phyloP scores from a whole-genome alignment of 2,113 vertebrate species.

The Petrocephalus microphthalmus region DNA sequence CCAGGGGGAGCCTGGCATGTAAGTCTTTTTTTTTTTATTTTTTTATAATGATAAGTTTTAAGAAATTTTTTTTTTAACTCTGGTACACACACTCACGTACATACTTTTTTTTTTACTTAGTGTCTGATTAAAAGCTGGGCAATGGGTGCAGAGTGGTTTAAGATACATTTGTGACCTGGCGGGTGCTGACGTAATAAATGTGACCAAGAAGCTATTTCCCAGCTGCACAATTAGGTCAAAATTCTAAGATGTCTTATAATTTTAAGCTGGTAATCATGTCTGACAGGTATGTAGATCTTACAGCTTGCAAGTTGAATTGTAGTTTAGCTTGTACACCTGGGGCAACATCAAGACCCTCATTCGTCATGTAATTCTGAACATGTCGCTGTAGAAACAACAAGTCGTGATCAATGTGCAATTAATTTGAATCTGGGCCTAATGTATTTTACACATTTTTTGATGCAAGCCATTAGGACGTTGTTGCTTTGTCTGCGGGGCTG shows the following conservation, averaged over 20 bases:
- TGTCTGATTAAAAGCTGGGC: background rate
- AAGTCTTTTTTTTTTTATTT: slow-evolving; percentile 32
- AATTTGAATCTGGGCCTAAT: background rate
- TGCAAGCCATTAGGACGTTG: background rate
- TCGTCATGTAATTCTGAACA: background rate
- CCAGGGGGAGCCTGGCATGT: slow-evolving; percentile 73
- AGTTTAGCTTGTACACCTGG: background rate
- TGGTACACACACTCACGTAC: background rate
- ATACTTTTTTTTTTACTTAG: background rate
- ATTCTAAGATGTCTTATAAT: background rate
- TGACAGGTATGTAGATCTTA: background rate
- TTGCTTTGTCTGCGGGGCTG: background rate
- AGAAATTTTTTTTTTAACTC: no score
- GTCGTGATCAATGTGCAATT: background rate
- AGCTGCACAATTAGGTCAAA: background rate
- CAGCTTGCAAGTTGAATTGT: background rate
- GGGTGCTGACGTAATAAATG: background rate
- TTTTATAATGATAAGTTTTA: no score
- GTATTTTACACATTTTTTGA: background rate
- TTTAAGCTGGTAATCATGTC: background rate
- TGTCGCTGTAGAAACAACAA: no score
- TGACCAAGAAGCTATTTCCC: background rate
- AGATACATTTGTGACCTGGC: background rate
- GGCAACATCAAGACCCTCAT: background rate
- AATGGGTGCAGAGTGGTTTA: background rate